Evolutionary conservation across 2,113 vertebrate species (phyloP), one percentile per base, ranked within the genome.

Genomic region (Forbesichthys agassizii): DNA sequence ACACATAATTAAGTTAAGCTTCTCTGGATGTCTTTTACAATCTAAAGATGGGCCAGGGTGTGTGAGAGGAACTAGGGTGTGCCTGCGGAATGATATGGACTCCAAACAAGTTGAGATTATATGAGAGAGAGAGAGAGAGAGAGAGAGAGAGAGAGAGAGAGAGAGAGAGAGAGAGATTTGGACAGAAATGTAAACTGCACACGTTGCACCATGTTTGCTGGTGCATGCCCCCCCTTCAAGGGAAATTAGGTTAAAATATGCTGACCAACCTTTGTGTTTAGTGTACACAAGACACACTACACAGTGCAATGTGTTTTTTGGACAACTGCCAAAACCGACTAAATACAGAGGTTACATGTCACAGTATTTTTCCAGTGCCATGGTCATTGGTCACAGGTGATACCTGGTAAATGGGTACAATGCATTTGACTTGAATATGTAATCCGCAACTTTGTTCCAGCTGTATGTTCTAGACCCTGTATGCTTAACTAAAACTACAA

Each of bases 281-380:
- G 49, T 51, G 49, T 13, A 51, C 82, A 89, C 72, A 84, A 42
- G 57, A 36, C 8, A 46, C 42, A 20, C 18, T 42, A 36, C 8
- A 48, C 42, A 20, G 27, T 42, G 10, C 47, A n/a, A 11, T 55
- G 8, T 9, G 9, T 42, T 27, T 27, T 54, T 51, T 12, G 11
- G 49, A 42, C 7, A 42, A 42, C 36, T 42, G 36, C 36, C 36
- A 5, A 42, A 42, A 42, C 36, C 3, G 36, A 42, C 36, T 42
- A 42, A 42, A 42, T 42, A 42, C 36, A 27, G 5, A 27, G 27
- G 3, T 6, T 42, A 42, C 36, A 42, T 6, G 36, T 42, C 7
- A 6, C 36, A 42, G 36, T 13, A 16, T n/a, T 7, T 7, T 54
- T 14, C n/a, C 13, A 54, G n/a, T 54, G 52, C 13, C 4, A 54